phyloP scores from a whole-genome alignment of 1,140 invertebrate species.

The Zaprionus kolodkinae region DNA sequence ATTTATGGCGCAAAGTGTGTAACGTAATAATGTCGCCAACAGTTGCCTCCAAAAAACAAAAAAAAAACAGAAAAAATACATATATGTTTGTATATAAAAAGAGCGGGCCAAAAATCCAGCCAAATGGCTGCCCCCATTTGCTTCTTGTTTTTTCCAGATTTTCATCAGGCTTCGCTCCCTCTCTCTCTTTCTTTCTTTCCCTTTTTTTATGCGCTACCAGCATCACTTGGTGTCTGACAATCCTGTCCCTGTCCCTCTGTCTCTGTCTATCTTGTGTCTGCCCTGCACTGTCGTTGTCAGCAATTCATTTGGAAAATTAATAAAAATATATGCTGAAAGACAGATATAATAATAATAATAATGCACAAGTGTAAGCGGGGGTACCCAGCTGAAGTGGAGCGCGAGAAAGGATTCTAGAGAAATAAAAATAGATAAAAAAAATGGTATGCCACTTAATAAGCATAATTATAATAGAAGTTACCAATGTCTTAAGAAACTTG shows the following conservation, averaged over 20 bases:
- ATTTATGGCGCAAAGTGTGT: conserved; percentile 80
- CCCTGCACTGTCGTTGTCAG: conserved; percentile 61
- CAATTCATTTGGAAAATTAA: conserved; percentile 83
- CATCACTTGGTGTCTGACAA: conserved; percentile 27
- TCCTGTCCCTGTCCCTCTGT: background rate
- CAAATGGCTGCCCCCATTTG: conserved; percentile 37
- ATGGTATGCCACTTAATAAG: background rate
- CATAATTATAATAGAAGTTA: background rate
- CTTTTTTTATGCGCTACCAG: conserved; percentile 14
- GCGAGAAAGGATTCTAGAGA: background rate
- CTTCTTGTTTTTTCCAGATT: conserved; percentile 21
- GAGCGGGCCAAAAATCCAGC: conserved; percentile 40
- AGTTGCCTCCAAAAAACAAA: conserved; percentile 60
- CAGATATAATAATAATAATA: background rate
- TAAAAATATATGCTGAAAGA: conserved; percentile 61
- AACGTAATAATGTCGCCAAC: conserved; percentile 81
- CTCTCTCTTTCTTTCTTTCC: background rate
- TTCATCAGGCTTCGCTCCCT: background rate
- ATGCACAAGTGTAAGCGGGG: background rate
- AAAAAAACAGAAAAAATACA: conserved; percentile 12
- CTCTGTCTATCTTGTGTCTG: conserved; percentile 37
- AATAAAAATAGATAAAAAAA: background rate
- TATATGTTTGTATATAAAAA: conserved; percentile 9
- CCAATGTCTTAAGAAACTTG: too few species aligned
- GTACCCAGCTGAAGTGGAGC: background rate